These are phyloP conservation scores for Aegithalos caudatus DNA, from an alignment of 2,113 vertebrate species.

Conservation along the genomic window DNA sequence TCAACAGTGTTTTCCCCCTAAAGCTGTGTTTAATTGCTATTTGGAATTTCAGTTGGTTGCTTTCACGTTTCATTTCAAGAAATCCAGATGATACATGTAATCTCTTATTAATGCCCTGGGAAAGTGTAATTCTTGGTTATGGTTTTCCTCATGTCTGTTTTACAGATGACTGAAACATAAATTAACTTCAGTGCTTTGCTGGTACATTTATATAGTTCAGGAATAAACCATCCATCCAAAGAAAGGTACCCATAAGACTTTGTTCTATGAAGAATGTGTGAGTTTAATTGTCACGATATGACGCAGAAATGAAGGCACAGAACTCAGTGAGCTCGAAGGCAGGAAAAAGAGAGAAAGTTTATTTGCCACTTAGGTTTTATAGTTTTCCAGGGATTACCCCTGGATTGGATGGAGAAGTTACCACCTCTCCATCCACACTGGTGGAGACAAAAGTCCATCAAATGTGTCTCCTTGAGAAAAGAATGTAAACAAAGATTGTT, in stretches of 20 bases:
- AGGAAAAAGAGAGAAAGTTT: too few relatives aligned
- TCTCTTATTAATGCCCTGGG: neutral
- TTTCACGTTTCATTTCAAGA: conserved; percentile 5
- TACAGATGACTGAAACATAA: neutral
- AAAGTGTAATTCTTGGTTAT: neutral
- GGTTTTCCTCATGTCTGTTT: neutral
- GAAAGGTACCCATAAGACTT: neutral
- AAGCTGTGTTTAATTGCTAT: neutral
- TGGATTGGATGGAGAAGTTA: too few relatives aligned
- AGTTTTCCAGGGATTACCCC: too few relatives aligned
- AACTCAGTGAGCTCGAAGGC: too few relatives aligned
- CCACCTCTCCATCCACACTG: too few relatives aligned
- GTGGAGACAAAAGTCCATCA: too few relatives aligned
- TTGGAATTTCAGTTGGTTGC: neutral
- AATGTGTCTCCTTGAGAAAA: too few relatives aligned
- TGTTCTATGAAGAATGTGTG: neutral
- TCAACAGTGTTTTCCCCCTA: neutral
- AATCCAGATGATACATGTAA: neutral
- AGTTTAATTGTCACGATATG: too few relatives aligned
- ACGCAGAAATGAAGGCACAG: too few relatives aligned
- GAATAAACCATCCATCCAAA: neutral
- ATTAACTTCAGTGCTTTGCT: neutral
- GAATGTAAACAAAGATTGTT: too few relatives aligned
- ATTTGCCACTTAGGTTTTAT: too few relatives aligned
- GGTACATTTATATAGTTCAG: neutral